A percentile compares a stretch with the other conserved stretches of the same genome.
Evolutionary conservation across 2,797 vertebrate species (phyloP).

Genomic region (Arnoldichthys spilopterus): DNA sequence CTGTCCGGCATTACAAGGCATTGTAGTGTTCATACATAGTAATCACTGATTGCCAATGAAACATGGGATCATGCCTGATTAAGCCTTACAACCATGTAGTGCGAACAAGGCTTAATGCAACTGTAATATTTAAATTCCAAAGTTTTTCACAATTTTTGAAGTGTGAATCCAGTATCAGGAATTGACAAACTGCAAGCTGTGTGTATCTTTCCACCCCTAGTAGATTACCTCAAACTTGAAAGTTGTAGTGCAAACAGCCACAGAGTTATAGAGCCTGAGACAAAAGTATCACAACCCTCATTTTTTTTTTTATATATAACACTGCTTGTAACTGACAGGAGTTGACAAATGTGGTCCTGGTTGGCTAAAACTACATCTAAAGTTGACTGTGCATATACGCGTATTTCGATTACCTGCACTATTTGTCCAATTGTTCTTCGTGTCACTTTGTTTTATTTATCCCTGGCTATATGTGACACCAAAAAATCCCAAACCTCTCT

Average conservation of each 20-base stretch:
- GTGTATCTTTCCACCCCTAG: too few relatives aligned
- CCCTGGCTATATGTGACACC: constrained; percentile 1
- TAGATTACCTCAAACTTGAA: background rate
- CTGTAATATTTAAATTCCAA: too few relatives aligned
- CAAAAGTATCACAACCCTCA: background rate
- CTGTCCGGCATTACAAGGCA: too few relatives aligned
- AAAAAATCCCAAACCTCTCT: constrained; percentile 16
- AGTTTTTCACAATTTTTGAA: too few relatives aligned
- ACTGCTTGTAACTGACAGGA: background rate
- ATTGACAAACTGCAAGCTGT: too few relatives aligned
- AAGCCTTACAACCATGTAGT: too few relatives aligned
- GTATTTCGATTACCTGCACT: background rate
- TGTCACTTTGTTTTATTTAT: constrained; percentile 25
- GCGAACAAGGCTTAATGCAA: too few relatives aligned
- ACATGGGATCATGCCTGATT: too few relatives aligned
- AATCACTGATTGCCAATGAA: too few relatives aligned
- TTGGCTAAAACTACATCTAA: background rate
- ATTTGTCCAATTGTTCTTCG: background rate
- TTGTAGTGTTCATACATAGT: too few relatives aligned
- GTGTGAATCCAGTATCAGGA: too few relatives aligned
- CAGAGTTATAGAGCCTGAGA: background rate
- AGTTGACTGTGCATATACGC: background rate
- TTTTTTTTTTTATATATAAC: background rate
- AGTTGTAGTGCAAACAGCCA: background rate
- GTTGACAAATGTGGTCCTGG: background rate